phyloP scores from a whole-genome alignment of 2,797 vertebrate species.

The Gobio occitaniae region DNA sequence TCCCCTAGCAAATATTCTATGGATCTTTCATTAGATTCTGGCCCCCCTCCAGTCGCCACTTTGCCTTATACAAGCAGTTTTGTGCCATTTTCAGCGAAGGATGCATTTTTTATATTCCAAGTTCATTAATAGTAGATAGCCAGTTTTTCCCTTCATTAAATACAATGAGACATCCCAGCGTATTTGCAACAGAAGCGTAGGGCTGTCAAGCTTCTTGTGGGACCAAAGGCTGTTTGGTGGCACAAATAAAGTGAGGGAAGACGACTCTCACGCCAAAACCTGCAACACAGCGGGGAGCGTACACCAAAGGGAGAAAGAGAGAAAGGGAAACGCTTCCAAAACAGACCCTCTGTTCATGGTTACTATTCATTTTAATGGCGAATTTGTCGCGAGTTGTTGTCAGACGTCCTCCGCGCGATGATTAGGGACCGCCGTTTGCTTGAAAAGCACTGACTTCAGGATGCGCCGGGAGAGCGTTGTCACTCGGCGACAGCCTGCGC shows the following conservation, averaged over 20 bases:
- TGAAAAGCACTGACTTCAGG: conserved; percentile 80
- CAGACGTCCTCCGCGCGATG: conserved; percentile 78
- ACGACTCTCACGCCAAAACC: conserved; percentile 60
- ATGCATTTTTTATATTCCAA: conserved; percentile 73
- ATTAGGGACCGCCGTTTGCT: conserved; percentile 81
- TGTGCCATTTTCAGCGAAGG: conserved; percentile 79
- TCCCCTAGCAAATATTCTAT: conserved; percentile 65
- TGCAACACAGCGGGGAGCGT: conserved; percentile 39
- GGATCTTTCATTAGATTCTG: conserved; percentile 81
- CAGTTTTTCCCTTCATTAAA: conserved; percentile 84
- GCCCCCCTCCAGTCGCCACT: conserved; percentile 75
- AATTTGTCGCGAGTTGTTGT: conserved; percentile 79
- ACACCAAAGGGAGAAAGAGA: conserved; percentile 52
- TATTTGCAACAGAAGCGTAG: conserved; percentile 72
- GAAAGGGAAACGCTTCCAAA: conserved; percentile 69
- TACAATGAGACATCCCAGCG: conserved; percentile 80
- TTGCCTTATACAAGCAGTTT: conserved; percentile 79
- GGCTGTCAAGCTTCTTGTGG: conserved; percentile 77
- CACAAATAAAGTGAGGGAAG: conserved; percentile 72
- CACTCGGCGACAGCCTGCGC: conserved; percentile 78
- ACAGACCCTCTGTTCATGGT: conserved; percentile 67
- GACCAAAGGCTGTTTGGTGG: conserved; percentile 78
- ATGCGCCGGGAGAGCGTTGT: conserved; percentile 77
- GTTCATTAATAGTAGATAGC: conserved; percentile 85
- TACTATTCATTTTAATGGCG: conserved; percentile 83